Evolutionary conservation across 2,888 invertebrate genomes (phyloP).

Genomic region (Phalera bucephala): DNA sequence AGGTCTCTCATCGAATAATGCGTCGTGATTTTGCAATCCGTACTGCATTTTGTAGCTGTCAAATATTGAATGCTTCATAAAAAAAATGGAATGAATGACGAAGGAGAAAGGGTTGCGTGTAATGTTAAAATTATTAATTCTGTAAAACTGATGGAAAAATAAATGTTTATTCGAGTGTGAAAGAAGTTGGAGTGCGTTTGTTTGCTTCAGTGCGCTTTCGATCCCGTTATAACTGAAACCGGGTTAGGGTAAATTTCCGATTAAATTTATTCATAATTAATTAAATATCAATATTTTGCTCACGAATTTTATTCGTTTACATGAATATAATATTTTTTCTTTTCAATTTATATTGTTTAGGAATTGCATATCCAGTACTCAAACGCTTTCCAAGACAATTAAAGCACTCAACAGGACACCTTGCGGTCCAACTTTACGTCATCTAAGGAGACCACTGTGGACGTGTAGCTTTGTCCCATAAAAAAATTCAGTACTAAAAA

Average conservation of each 20-base stretch:
- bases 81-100: slow-evolving; percentile 24
- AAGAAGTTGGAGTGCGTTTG: background rate
- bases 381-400: too few relatives aligned
- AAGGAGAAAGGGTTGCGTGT: slow-evolving; percentile 19
- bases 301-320: too few relatives aligned
- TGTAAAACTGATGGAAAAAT: background rate
- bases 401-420: too few relatives aligned
- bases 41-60: slow-evolving; percentile 40
- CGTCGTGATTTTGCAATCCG: slow-evolving; percentile 59
- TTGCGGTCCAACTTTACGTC: too few relatives aligned
- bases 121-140: slow-evolving; percentile 4
- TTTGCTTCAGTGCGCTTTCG: background rate
- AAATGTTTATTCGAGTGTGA: background rate
- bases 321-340: too few relatives aligned
- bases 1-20: slow-evolving; percentile 49
- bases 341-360: too few relatives aligned
- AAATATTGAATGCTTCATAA: too few relatives aligned
- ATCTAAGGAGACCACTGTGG: too few relatives aligned
- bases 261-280: background rate
- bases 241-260: background rate
- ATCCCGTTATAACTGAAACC: background rate
- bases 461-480: too few relatives aligned
- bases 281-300: background rate
- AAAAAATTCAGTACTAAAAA: too few relatives aligned
- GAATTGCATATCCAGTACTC: too few relatives aligned